Evolutionary conservation across 1,140 invertebrate species (phyloP), one percentile per base, ranked within the genome.

Genomic region (Platyscapa corneri): DNA sequence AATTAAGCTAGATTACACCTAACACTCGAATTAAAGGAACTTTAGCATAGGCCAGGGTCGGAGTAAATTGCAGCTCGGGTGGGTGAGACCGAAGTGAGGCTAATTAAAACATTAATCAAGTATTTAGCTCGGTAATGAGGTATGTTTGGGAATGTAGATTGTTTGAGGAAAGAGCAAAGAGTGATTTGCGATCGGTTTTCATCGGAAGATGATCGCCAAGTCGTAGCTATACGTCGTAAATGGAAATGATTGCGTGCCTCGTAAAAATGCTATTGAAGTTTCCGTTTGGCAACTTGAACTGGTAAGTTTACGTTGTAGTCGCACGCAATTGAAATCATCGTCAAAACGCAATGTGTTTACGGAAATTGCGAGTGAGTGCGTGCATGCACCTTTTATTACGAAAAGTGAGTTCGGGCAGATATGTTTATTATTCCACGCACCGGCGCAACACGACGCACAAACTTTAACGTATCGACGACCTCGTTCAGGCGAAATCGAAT

Each of bases 281-380:
- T 85, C 70, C 84, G 78, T 72, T 81, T 74, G 64, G 64, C 42
- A 30, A 70, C n/a, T 70, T 30, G 46, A 64, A 84, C 65, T 18
- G 67, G 46, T 12, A n/a, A 76, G 64, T 67, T 82, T 82, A 76
- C 84, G 72, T 77, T 75, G 70, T 67, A 72, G 42, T 42, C 60
- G 49, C 84, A 85, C 84, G 78, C 84, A 76, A 81, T 77, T 76
- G 84, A 30, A 81, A 76, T 85, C 16, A 82, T 85, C 84, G 78
- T 8, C 70, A 53, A 85, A 85, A 85, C 70, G 67, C 84, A 82
- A 78, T 49, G n/a, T 81, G 78, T 85, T 85, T 85, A 85, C 84
- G 78, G 79, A 85, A 85, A 85, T 82, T 77, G 30, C 65, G n/a
- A 67, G 23, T 42, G 27, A 82, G 82, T 77, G 78, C 64, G 72